phyloP scores from a whole-genome alignment of 2,888 invertebrate genomes.

The Cephus nigrinus region DNA sequence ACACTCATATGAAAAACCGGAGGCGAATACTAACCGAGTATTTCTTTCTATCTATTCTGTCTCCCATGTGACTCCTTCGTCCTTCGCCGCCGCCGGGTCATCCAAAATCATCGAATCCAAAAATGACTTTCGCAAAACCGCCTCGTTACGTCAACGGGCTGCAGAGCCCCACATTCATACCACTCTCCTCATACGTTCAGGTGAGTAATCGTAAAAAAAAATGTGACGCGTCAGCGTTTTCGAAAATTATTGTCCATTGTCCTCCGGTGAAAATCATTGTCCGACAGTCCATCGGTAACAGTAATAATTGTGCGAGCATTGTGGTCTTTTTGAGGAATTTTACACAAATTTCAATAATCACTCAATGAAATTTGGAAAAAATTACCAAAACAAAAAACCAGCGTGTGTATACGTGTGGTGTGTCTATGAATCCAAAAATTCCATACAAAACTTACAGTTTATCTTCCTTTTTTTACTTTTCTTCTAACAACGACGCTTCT shows the following conservation, averaged over 20 bases:
- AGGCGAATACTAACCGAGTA: conserved; percentile 46
- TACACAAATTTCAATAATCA: no score
- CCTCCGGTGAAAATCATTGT: no score
- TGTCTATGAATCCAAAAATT: no score
- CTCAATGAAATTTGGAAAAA: not conserved
- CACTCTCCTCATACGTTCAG: conserved; percentile 53
- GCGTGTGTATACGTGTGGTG: no score
- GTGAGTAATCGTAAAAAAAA: conserved; percentile 45
- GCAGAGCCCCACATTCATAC: conserved; percentile 46
- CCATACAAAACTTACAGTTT: no score
- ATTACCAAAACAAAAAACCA: not conserved
- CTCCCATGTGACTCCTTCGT: conserved; percentile 51
- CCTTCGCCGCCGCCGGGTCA: conserved; percentile 40
- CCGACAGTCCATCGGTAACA: not conserved
- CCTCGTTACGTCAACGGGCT: conserved; percentile 3
- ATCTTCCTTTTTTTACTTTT: no score
- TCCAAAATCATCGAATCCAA: conserved; percentile 23
- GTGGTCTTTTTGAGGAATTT: no score
- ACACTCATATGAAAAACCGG: not conserved
- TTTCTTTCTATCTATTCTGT: conserved; percentile 55
- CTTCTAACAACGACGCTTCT: conserved; percentile 23
- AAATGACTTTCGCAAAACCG: not conserved
- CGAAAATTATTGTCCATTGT: no score
- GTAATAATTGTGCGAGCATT: not conserved
- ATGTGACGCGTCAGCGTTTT: no score